These are phyloP conservation scores for Hydraecia micacea DNA, from an alignment of 2,888 invertebrate species.

Conservation along the genomic window DNA sequence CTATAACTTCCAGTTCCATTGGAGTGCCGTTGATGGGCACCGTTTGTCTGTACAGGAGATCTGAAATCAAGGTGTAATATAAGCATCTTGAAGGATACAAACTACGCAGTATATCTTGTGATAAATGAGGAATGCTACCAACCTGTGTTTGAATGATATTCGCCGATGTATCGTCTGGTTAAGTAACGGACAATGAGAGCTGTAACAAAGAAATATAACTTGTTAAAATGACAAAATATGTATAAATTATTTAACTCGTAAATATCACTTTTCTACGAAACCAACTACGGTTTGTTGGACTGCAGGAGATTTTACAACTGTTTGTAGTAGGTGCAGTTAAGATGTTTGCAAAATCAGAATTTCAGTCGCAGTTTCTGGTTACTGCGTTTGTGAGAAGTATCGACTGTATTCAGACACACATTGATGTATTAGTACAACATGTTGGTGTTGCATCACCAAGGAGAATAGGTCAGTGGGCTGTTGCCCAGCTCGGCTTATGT, in stretches of 20 bases:
- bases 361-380: constrained; percentile 31
- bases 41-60: constrained; percentile 94
- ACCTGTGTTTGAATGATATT: constrained; percentile 95
- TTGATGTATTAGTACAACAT: constrained; percentile 66
- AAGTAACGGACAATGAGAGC: constrained; percentile 94
- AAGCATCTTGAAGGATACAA: constrained; percentile 45
- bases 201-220: constrained; percentile 80
- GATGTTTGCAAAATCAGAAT: constrained; percentile 26
- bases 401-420: constrained; percentile 25
- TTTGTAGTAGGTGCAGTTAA: not conserved
- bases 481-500: constrained; percentile 73
- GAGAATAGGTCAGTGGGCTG: constrained; percentile 75
- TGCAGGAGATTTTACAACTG: constrained; percentile 14
- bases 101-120: constrained; percentile 13
- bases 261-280: not conserved
- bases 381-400: constrained; percentile 5
- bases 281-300: not conserved
- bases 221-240: not conserved
- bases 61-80: constrained; percentile 86
- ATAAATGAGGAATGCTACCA: constrained; percentile 67
- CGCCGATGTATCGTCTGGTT: constrained; percentile 94
- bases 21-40: constrained; percentile 93
- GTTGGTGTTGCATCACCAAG: constrained; percentile 74
- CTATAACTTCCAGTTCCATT: constrained; percentile 94
- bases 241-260: constrained; percentile 4